These are phyloP conservation scores for Eospalax fontanierii DNA, from an alignment of 2,797 vertebrate genomes.

Conservation along the genomic window DNA sequence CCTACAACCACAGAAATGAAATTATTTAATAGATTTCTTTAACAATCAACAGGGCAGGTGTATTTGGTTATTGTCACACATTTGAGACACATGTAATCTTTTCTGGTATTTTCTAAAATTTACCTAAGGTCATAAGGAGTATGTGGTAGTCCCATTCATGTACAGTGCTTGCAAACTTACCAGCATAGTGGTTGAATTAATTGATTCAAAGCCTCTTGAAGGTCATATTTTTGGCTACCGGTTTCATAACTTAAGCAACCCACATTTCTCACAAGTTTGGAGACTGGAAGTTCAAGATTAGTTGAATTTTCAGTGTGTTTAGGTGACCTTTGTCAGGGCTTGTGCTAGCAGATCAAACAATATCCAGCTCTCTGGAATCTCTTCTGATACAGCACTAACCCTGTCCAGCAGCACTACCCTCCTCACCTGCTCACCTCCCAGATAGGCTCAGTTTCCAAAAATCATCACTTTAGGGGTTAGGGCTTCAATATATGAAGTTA, in stretches of 20 bases:
- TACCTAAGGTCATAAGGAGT: neutral
- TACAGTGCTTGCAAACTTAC: neutral
- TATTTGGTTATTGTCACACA: constrained; percentile 37
- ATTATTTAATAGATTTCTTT: neutral
- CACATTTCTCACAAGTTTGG: neutral
- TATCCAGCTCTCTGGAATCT: neutral
- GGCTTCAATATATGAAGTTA: neutral
- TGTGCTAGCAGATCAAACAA: neutral
- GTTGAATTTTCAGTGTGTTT: neutral
- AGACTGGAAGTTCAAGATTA: neutral
- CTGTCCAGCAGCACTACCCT: neutral
- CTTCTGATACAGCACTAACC: neutral
- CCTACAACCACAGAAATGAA: constrained; percentile 52
- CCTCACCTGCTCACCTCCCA: neutral
- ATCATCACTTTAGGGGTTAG: neutral
- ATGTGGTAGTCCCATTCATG: neutral
- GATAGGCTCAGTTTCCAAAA: neutral
- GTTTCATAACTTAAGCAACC: neutral
- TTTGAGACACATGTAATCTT: constrained; percentile 24
- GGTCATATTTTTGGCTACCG: neutral
- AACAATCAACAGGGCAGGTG: neutral
- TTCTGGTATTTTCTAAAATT: neutral
- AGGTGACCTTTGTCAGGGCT: neutral
- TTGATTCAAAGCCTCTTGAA: neutral
- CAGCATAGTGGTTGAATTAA: neutral